Evolutionary conservation across 1,140 invertebrate genomes (phyloP).

Genomic region (Drosophila bifasciata): DNA sequence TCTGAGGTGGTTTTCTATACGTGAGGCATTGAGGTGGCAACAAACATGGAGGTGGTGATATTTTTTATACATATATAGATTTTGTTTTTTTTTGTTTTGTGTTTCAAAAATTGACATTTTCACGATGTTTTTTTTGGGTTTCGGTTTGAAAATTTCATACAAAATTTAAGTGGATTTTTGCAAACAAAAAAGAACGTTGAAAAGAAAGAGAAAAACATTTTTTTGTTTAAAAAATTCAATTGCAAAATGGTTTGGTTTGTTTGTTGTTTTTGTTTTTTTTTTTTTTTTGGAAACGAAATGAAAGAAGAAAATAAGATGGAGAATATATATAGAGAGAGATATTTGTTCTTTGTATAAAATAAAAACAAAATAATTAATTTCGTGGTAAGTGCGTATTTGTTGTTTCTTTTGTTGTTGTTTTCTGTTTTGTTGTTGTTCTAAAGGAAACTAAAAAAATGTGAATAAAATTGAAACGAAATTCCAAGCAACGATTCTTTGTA

Average conservation of each 20-base stretch:
- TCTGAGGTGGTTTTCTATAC: slow-evolving; percentile 84
- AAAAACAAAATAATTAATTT: slow-evolving; percentile 65
- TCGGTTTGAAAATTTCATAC: slow-evolving; percentile 48
- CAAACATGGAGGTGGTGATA: slow-evolving; percentile 81
- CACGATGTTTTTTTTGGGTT: slow-evolving; percentile 46
- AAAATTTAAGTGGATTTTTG: slow-evolving; percentile 47
- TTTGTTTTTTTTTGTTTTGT: slow-evolving; percentile 60
- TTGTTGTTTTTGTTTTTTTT: slow-evolving; percentile 53
- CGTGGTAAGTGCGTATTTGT: slow-evolving; percentile 76
- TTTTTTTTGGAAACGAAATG: slow-evolving; percentile 59
- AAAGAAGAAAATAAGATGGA: slow-evolving; percentile 59
- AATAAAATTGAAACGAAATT: slow-evolving; percentile 55
- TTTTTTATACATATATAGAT: slow-evolving; percentile 58
- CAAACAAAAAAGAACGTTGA: slow-evolving; percentile 74
- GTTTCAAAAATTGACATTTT: slow-evolving; percentile 71
- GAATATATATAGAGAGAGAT: slow-evolving; percentile 55
- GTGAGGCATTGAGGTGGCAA: slow-evolving; percentile 77
- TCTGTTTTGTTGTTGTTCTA: slow-evolving; percentile 74
- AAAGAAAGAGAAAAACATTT: slow-evolving; percentile 79
- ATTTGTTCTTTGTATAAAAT: slow-evolving; percentile 33
- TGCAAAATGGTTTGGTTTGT: slow-evolving; percentile 54
- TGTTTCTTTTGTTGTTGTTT: slow-evolving; percentile 65
- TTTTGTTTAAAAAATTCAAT: slow-evolving; percentile 77
- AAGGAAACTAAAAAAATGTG: slow-evolving; percentile 34
- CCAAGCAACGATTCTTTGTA: slow-evolving; percentile 78